Evolutionary conservation across 2,888 invertebrate genomes (phyloP), one percentile per base, ranked within the genome.

Genomic region (Plagodis dolabraria): DNA sequence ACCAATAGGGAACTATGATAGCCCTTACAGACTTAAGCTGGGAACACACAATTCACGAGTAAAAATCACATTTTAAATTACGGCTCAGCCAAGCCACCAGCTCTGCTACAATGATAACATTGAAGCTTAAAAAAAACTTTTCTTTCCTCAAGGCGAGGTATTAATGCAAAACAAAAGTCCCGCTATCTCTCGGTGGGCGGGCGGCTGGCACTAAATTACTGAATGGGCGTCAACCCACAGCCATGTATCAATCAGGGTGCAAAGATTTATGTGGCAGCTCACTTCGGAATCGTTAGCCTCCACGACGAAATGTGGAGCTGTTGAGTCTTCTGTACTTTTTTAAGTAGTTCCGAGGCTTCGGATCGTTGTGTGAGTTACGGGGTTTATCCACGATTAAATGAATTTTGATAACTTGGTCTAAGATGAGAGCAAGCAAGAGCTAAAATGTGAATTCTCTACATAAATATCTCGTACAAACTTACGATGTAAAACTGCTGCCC

Each of bases 141-240:
- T 67, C 65, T 62, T 58, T 63, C 55, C 60, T 61, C 59, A 80
- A 78, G 71, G 66, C 67, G 89, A 86, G 87, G 89, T 89, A 92
- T 91, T 91, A 92, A 92, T 92, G 92, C 92, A 90, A 92, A 92
- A 92, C 92, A 92, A 92, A 92, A 91, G 91, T 89, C 85, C 73
- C 79, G 82, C 79, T 88, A 91, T 89, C 91, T 85, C 90, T 93
- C 76, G 91, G 93, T 91, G 95, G 94, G 94, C 90, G 91, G 88
- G 88, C 82, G 92, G 93, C 83, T 93, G 94, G 93, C 94, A 94
- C 92, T 94, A 94, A 94, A 94, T 94, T 94, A 94, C 94, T 88
- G 89, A 90, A 93, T 94, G 93, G 93, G 93, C 93, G 93, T 93
- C 93, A 93, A 91, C 93, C 90, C 82, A 86, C 89, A 89, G 91